Conservation (phyloP, 2,113 vertebrate genomes). For the Pao palembangensis region DNA sequence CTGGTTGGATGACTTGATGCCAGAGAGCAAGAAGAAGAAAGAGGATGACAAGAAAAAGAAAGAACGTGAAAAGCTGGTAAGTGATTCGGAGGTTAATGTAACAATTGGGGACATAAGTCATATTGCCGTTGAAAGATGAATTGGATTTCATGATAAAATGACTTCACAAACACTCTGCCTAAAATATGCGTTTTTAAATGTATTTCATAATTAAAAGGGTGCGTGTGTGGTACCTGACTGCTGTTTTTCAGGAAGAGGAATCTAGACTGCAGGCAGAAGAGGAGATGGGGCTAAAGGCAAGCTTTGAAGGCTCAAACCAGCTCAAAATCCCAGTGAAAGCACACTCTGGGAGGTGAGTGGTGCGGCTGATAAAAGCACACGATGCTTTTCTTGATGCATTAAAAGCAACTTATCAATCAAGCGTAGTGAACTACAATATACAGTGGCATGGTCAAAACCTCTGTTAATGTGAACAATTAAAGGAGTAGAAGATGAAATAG, state of each 20-base stretch:
- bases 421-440: too few species aligned
- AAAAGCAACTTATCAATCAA: too few species aligned
- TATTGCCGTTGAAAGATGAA: too few species aligned
- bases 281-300: constrained; percentile 74
- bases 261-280: constrained; percentile 77
- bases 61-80: constrained; percentile 81
- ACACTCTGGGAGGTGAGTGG: constrained; percentile 83
- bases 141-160: too few species aligned
- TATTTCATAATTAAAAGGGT: too few species aligned
- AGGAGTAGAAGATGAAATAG: too few species aligned
- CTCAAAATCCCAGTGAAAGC: constrained; percentile 84
- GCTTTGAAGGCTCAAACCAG: constrained; percentile 75
- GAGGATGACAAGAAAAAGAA: constrained; percentile 93
- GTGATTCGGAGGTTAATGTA: neutral
- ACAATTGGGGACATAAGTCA: too few species aligned
- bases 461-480: too few species aligned
- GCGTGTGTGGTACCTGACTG: neutral
- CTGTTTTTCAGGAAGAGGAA: constrained; percentile 78
- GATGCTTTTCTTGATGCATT: too few species aligned
- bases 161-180: too few species aligned
- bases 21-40: constrained; percentile 96
- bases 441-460: too few species aligned
- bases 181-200: too few species aligned
- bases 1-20: constrained; percentile 94
- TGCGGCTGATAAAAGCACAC: neutral